Evolutionary conservation across 2,888 invertebrate species (phyloP).

Genomic region (Andrena marginata): DNA sequence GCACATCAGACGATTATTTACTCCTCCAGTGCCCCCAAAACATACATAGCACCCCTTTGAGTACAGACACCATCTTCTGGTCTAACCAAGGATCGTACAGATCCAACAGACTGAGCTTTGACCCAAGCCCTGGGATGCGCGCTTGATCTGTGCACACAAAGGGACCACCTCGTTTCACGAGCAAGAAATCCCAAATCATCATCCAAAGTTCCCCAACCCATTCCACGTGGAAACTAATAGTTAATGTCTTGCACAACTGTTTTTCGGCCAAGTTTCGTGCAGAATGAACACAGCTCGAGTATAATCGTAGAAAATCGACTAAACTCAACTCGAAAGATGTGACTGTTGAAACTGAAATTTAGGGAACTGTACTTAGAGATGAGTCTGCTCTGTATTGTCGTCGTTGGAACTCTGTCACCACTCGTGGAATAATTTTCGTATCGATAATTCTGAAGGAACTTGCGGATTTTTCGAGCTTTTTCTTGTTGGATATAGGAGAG

Average conservation of each 20-base stretch:
- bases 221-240: neutral
- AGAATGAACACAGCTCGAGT: neutral
- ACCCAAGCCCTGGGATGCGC: neutral
- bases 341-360: too few species aligned
- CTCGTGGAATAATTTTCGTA: too few species aligned
- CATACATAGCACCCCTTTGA: neutral
- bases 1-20: slow-evolving; percentile 13
- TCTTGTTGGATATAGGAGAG: neutral
- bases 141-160: slow-evolving; percentile 3
- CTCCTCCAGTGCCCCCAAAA: neutral
- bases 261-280: neutral
- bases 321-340: neutral
- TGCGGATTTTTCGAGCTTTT: too few species aligned
- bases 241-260: neutral
- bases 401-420: too few species aligned
- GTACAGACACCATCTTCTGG: neutral
- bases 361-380: too few species aligned
- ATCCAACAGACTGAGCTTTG: slow-evolving; percentile 15
- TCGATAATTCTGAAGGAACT: too few species aligned
- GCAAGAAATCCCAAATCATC: slow-evolving; percentile 20
- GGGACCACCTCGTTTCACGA: slow-evolving; percentile 21
- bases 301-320: neutral
- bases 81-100: neutral
- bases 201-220: neutral
- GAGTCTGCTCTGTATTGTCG: too few species aligned